phyloP scores from a whole-genome alignment of 2,113 vertebrate species.

The Stegastes partitus region DNA sequence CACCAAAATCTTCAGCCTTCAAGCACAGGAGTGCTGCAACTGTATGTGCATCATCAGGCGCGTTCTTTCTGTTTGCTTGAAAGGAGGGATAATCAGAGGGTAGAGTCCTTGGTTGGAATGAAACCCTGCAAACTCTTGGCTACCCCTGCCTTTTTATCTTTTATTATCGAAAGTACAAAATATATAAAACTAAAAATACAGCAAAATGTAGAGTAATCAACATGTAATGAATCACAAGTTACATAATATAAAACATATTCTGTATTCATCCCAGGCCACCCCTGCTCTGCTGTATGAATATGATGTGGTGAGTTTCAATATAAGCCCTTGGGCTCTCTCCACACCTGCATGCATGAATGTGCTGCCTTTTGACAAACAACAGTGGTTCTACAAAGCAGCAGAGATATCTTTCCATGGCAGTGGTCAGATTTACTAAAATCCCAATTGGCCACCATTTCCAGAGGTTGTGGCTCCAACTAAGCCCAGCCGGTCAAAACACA shows the following conservation, averaged over 20 bases:
- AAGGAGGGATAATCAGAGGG: background rate
- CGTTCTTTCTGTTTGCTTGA: conserved; percentile 6
- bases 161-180: background rate
- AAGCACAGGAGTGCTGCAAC: no score
- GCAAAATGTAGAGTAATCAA: no score
- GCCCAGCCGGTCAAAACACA: no score
- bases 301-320: conserved; percentile 3
- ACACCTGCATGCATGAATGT: no score
- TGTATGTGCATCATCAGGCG: background rate
- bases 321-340: background rate
- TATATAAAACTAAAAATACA: no score
- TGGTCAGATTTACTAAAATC: background rate
- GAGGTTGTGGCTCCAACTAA: no score
- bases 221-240: no score
- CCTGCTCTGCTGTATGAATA: background rate
- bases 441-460: no score
- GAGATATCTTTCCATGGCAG: background rate
- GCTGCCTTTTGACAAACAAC: background rate
- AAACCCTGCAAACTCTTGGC: conserved; percentile 15
- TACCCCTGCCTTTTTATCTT: background rate
- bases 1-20: no score
- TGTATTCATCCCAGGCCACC: background rate
- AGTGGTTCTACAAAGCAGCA: background rate
- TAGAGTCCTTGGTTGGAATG: conserved; percentile 2
- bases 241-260: no score